Percentiles rank a stretch among this genome's conserved stretches.
Evolutionary conservation across 2,797 vertebrate species (phyloP).

Genomic region (Cercopithecus hamlyni): DNA sequence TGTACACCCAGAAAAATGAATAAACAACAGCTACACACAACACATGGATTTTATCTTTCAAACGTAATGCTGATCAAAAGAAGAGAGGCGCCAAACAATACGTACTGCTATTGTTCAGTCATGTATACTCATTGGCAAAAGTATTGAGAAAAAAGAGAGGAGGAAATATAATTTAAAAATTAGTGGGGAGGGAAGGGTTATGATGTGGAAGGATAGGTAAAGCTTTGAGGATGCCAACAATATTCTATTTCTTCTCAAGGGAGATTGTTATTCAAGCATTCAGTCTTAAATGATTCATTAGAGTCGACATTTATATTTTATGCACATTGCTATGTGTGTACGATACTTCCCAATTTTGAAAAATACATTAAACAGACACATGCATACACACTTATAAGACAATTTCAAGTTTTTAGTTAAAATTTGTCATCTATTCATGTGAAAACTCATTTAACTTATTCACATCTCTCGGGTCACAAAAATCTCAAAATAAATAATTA

Average conservation of each 20-base stretch:
- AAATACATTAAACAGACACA: not conserved
- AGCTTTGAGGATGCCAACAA: not conserved
- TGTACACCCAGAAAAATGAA: not conserved
- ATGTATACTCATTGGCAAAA: not conserved
- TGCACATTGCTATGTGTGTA: not conserved
- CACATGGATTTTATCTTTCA: not conserved
- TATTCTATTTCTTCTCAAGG: not conserved
- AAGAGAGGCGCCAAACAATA: not conserved
- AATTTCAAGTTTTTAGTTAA: not conserved
- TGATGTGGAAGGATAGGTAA: not conserved
- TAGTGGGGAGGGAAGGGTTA: not conserved
- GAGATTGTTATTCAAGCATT: not conserved
- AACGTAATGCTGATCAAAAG: not conserved
- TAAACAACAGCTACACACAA: not conserved
- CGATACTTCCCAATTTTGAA: not conserved
- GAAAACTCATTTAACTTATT: not conserved
- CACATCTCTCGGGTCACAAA: not conserved
- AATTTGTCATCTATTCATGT: not conserved
- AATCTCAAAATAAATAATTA: not conserved
- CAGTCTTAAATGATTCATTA: not conserved
- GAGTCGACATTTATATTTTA: not conserved
- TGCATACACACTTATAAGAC: not conserved
- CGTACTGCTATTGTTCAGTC: not conserved
- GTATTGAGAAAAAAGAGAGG: not conserved
- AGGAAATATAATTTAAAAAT: not conserved